Conservation (phyloP, 2,888 invertebrate species). For the Gymnocheta viridis region DNA sequence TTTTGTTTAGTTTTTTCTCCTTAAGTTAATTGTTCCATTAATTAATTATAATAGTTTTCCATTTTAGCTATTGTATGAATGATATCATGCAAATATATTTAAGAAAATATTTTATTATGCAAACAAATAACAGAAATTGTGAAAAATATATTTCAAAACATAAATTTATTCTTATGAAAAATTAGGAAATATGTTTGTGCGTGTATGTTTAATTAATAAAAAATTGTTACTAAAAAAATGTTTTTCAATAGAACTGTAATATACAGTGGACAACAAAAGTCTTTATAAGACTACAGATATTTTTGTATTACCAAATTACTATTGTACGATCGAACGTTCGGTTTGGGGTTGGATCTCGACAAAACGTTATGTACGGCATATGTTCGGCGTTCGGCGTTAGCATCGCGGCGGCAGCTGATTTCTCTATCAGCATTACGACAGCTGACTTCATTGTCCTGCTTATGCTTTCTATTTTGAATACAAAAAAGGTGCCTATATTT, state of each 20-base stretch:
- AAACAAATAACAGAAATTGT: slow-evolving; percentile 15
- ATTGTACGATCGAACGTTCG: too few relatives aligned
- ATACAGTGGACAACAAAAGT: not conserved
- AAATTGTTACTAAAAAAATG: not conserved
- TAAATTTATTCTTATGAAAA: slow-evolving; percentile 18
- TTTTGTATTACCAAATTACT: too few relatives aligned
- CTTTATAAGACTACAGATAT: too few relatives aligned
- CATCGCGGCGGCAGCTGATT: too few relatives aligned
- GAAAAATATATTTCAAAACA: not conserved
- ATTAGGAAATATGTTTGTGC: not conserved
- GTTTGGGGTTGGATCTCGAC: too few relatives aligned
- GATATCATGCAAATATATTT: slow-evolving; percentile 68
- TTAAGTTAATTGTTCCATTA: slow-evolving; percentile 65
- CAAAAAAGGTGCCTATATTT: too few relatives aligned
- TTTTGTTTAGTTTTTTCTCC: slow-evolving; percentile 46
- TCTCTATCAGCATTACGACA: too few relatives aligned
- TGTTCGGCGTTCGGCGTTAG: too few relatives aligned
- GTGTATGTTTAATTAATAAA: not conserved
- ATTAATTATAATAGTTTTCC: slow-evolving; percentile 59
- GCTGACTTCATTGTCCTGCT: too few relatives aligned
- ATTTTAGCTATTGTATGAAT: slow-evolving; percentile 27
- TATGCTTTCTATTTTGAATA: too few relatives aligned
- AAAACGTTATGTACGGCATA: too few relatives aligned
- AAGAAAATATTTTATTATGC: slow-evolving; percentile 40
- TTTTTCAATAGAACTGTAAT: not conserved